Evolutionary conservation across 1,140 invertebrate genomes (phyloP), one percentile per base, ranked within the genome.

Genomic region (Drosophila obscura): DNA sequence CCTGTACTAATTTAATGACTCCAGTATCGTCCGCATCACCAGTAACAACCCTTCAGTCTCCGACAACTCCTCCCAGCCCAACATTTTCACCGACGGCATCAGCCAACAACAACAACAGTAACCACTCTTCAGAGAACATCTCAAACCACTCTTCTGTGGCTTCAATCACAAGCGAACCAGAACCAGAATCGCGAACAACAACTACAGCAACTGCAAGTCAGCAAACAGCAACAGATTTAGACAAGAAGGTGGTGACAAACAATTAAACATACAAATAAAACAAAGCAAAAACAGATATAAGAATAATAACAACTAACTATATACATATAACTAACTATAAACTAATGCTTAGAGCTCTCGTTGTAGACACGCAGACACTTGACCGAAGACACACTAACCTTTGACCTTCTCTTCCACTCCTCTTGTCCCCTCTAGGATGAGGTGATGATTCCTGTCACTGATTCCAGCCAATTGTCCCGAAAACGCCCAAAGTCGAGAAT

Each of bases 161-260:
- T 39, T 39, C 11, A 48, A 43, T 19, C 46, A 46, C 24, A 60
- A 35, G 28, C 16, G 28, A 22, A 24, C 19, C 45, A 28, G 46
- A 58, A 39, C 26, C 58, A 5, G 61, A 59, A 39, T 41, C 60
- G 19, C 16, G 7, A 56, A 24, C 43, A 19, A 48, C 55, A 35
- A 39, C 39, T n/a, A 7, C 22, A 44, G 35, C 49, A 1, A 39
- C 19, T 28, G 24, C 44, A 35, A n/a, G 15, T n/a, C 31, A 50
- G 19, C 15, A 46, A 19, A 9, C 22, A 44, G 5, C 8, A 45
- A 44, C 60, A 57, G 61, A 73, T 41, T 41, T 77, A 56, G 45
- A 55, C 24, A 59, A 62, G 26, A 59, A 82, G 74, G 79, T 78
- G 74, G 79, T 62, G 44, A 49, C 31, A 39, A 13, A 24, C 19